phyloP scores from a whole-genome alignment of 2,888 invertebrate species.

The Minunthozetes semirufus region DNA sequence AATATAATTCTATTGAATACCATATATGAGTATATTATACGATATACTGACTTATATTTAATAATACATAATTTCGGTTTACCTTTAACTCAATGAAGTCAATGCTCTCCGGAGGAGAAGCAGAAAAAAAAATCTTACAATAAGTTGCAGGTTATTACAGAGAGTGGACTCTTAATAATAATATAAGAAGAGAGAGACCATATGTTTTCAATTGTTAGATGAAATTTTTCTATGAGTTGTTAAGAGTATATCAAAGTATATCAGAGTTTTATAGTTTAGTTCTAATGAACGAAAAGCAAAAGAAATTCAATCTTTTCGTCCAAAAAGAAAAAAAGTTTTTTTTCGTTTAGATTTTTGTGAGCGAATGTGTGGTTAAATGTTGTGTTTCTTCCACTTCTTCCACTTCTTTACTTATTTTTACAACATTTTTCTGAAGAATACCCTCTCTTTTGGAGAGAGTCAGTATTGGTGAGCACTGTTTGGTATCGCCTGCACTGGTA shows the following conservation, averaged over 20 bases:
- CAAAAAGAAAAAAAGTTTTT: background rate
- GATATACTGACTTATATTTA: conserved; percentile 12
- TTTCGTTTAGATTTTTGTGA: background rate
- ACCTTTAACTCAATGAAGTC: background rate
- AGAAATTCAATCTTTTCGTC: conserved; percentile 23
- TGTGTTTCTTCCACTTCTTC: conserved; percentile 13
- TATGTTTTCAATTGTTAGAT: conserved; percentile 30
- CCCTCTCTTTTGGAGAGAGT: background rate
- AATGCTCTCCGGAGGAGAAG: background rate
- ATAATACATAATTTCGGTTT: background rate
- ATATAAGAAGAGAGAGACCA: background rate
- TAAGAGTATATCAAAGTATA: background rate
- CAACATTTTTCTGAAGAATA: conserved; percentile 2
- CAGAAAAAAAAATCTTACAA: background rate
- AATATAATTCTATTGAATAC: background rate
- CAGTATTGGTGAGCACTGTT: too few relatives aligned
- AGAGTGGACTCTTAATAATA: too few relatives aligned
- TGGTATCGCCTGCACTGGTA: background rate
- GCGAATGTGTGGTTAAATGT: background rate
- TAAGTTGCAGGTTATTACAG: background rate
- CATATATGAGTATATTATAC: background rate
- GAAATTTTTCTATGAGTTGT: background rate
- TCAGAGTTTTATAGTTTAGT: background rate
- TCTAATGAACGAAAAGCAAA: conserved; percentile 13
- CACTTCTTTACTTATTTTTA: conserved; percentile 8